Percentiles rank a stretch among this genome's conserved stretches.
These are phyloP conservation scores for Pithecia hirsuta DNA, from an alignment of 2,797 vertebrate genomes.

Conservation along the genomic window DNA sequence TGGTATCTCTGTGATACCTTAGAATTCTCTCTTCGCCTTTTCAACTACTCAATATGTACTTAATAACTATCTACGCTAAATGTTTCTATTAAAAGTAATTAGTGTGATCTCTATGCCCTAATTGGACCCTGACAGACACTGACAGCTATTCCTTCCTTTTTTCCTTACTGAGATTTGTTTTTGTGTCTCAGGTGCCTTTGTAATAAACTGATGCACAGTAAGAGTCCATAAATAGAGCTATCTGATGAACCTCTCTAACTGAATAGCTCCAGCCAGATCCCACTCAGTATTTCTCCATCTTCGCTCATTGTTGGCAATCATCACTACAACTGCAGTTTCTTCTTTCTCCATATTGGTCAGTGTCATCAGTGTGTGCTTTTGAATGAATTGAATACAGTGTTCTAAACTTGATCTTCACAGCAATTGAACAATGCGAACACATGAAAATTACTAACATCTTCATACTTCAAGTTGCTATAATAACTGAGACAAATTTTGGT, in stretches of 20 bases:
- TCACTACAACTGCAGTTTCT: neutral
- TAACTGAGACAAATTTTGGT: constrained; percentile 8
- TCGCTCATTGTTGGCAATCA: neutral
- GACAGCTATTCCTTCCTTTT: neutral
- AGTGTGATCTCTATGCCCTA: neutral
- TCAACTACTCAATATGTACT: neutral
- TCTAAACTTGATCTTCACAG: neutral
- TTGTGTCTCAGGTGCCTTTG: neutral
- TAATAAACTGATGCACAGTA: neutral
- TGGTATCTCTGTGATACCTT: neutral
- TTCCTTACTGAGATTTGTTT: neutral
- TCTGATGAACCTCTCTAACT: neutral
- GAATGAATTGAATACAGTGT: neutral
- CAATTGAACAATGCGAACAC: neutral
- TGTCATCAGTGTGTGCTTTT: neutral
- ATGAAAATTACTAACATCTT: neutral
- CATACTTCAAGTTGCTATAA: neutral
- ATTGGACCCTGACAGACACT: neutral
- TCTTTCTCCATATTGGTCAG: neutral
- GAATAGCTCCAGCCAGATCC: neutral
- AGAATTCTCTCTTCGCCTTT: neutral
- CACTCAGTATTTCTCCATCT: neutral
- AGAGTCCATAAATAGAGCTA: neutral
- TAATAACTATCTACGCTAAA: neutral
- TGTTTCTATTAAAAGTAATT: neutral